Base-by-base conservation (phyloP, 2,113 vertebrate species). In the Saiga tatarica region DNA sequence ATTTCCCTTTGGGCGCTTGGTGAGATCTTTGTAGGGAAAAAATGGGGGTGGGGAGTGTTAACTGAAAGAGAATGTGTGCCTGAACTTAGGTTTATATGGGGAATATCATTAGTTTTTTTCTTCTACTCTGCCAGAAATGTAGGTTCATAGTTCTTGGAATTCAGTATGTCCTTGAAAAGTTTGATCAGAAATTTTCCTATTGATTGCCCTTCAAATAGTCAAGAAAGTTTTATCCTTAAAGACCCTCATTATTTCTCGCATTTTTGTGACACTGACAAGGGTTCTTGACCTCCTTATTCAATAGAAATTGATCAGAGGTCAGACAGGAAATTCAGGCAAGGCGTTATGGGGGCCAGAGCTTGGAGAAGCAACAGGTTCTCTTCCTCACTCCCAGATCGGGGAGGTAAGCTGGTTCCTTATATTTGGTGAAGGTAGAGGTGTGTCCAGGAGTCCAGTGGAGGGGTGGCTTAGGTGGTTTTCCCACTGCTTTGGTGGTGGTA, bases 1-100 rank as follows among this genome's bases (percentile, higher is more conserved):
- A 87, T 62, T 97, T 95, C 50, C 89, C 67, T 64, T 28, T 26
- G 91, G 87, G 52, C 47, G 33, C 79, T 97, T 87, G 85, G 60
- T 96, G 74, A 36, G 67, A 64, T 76, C 52, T 74, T 89, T 62
- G n/a, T 74, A 59, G 88, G 19, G 25, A 21, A 88, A 64, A 95
- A 78, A 50, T 10, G 39, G 6, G 39, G n/a, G 11, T 0, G 19
- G 21, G 3, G 55, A 4, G 62, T 89, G 3, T 84, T 93, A 45
- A 87, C 5, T 85, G 62, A 62, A 85, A 82, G 39, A 86, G 87
- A 95, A 60, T 25, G 8, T 47, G 6, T 52, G 50, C 26, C 36
- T 86, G 28, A 60, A 19, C 7, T 5, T 71, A 45, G 4, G 25
- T 74, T 95, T 74, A 15, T 84, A 11, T 52, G 57, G 55, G 42